A percentile compares a stretch with the other conserved stretches of the same genome.
These are phyloP conservation scores for Chaenodraco wilsoni DNA, from an alignment of 2,797 vertebrate species.

Conservation along the genomic window DNA sequence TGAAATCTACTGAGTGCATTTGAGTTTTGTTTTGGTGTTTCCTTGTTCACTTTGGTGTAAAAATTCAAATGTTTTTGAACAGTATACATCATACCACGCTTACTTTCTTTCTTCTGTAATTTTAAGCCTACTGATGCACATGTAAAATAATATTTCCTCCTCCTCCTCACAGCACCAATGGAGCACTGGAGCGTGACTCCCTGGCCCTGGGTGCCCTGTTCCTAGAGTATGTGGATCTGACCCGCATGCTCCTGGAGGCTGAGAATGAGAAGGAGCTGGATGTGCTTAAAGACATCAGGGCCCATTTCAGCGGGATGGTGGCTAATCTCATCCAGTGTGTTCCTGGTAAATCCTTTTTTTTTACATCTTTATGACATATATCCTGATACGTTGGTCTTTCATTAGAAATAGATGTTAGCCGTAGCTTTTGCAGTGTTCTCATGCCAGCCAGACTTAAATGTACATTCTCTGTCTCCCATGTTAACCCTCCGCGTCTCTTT, in stretches of 20 bases:
- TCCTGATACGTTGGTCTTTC: background rate
- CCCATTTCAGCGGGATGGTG: conserved; percentile 99
- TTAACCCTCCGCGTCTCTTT: conserved; percentile 6
- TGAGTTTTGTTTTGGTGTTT: background rate
- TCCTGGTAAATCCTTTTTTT: conserved; percentile 85
- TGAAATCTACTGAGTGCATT: background rate
- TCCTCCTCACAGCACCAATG: conserved; percentile 88
- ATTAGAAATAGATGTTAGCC: background rate
- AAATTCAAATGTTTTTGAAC: background rate
- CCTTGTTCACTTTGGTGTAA: background rate
- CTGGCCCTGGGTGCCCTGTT: conserved; percentile 96
- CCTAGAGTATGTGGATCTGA: conserved; percentile 97
- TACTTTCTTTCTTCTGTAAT: background rate
- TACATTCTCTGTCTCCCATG: background rate
- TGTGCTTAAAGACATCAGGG: conserved; percentile 97
- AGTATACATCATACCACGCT: too few relatives aligned
- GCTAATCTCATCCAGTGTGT: conserved; percentile 99
- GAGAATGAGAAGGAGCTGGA: conserved; percentile 99
- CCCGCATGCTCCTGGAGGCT: conserved; percentile 97
- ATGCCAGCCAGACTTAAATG: background rate
- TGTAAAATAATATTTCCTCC: background rate
- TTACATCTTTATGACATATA: background rate
- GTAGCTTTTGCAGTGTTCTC: background rate
- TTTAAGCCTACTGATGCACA: background rate
- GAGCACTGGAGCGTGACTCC: conserved; percentile 95